Base-by-base conservation (phyloP, 2,113 vertebrate genomes). In the Rhinolophus ferrumequinum region DNA sequence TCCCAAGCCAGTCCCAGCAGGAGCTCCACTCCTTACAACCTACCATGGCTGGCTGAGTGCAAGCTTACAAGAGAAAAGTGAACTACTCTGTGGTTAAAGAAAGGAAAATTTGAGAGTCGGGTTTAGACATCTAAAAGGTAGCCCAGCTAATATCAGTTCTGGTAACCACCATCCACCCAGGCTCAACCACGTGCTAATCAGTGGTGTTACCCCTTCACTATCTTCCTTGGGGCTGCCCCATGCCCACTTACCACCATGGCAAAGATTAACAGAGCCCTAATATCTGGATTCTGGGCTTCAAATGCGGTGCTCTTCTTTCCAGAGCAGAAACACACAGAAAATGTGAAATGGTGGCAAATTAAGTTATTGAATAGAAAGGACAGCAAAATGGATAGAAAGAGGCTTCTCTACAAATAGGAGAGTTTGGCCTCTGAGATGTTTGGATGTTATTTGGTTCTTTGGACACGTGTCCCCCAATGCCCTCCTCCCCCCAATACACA, bases 101-200 rank as follows among this genome's bases (percentile, higher is more conserved):
- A 72, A 96, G 89, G 81, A 94, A 92, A 90, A 76, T 50, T 35
- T 75, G 44, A 92, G 44, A 92, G 33, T 50, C 1, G 11, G 15
- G 77, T 73, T 87, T 2, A 96, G 86, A 85, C 88, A 64, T 30
- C 89, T 96, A 35, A 95, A 90, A 93, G 83, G 83, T 15, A 88
- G 82, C 41, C 85, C 69, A 10, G 41, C 33, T 91, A 72, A 75
- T 67, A 75, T 77, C 88, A 73, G 47, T 38, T 93, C 73, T 93
- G 90, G 93, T 93, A 96, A 97, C 89, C 83, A 60, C 88, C 70
- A 88, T 54, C 79, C 79, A 76, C 64, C 93, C 79, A 64, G 79
- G 35, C 35, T 82, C 93, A 97, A 95, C 94, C 97, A 97, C 95
- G 96, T 97, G 97, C 95, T 84, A 96, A 94, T 90, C 94, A 83